Base-by-base conservation (phyloP, 2,797 vertebrate genomes). In the Crocodylus rhombifer region DNA sequence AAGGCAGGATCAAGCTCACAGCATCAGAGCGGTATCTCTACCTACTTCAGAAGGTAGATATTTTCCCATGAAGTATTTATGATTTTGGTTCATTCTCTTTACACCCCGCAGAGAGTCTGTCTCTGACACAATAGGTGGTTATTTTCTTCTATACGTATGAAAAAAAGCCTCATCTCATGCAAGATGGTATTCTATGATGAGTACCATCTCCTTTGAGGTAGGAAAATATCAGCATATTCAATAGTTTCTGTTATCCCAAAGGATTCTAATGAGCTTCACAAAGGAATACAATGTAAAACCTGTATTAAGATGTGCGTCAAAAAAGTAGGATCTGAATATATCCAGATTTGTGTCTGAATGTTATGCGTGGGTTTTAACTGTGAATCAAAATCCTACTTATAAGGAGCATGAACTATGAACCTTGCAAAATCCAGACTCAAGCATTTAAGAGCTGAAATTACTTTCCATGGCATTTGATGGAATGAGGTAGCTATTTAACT, bases 251-350 rank as follows among this genome's bases (percentile, higher is more conserved):
- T 80, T 36, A 26, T 16, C 67, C 85, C 18, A 28, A 57, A 21
- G 18, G 28, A 71, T 71, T 21, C 65, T 28, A 73, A 51, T 4
- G 6, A 85, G 2, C 23, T 33, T 25, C 42, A 63, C 0, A 21
- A 57, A 16, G 36, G 77, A 81, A 30, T 0, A 1, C 0, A 74
- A 5, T 73, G n/a, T 14, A 80, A 16, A 23, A 82, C 58, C 14
- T 1, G 9, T 3, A 71, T 16, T 6, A 16, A 16, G 33, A 73
- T 0, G 0, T 23, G 30, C 0, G 0, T 1, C 4, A 8, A 73
- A 78, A 61, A 78, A 8, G 23, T 14, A 26, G 36, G 69, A 51
- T 51, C 36, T 73, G 23, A 56, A 36, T 20, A 64, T 5, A 51
- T 7, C 9, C 8, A 73, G 14, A 82, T 61, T 6, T 20, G 13